Base-by-base conservation (phyloP, 2,888 invertebrate species). In the Cybosia mesomella region DNA sequence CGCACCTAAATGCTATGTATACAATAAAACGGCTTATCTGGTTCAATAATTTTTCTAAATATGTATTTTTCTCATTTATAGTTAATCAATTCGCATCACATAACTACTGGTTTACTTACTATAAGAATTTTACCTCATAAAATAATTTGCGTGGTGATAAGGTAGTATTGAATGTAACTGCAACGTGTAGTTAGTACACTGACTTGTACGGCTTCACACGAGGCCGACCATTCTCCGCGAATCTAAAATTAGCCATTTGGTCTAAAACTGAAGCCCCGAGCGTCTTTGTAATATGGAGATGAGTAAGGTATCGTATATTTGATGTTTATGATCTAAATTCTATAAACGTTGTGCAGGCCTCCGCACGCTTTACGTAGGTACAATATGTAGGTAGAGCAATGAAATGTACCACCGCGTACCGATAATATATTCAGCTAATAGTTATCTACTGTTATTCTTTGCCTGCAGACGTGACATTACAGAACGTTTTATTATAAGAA, bases 141-240 rank as follows among this genome's bases (percentile, higher is more conserved):
- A 71, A 71, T 66, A 55, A 11, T 67, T 64, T 67, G 69, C 9
- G 55, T 71, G 73, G 75, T 72, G 72, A 76, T 76, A 76, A 69
- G 73, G 77, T 82, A 83, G 82, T 82, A 81, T 80, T 79, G 84
- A 81, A 84, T 85, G 82, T 75, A 81, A 82, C 70, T 83, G 83
- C 84, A 83, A 81, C 80, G 77, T 79, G 77, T 84, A 65, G 71
- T 80, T 82, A 84, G 77, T 79, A 85, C 75, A 75, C 74, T 75
- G 74, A 49, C 49, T 85, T 85, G 81, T 86, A 76, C 76, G 92
- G 92, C 90, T 92, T 92, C 91, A 32, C 64, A 69, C 89, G 87
- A 89, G 89, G 90, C 78, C 88, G 74, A 74, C 75, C 57, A 71
- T 71, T 81, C 82, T 83, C 78, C 74, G 66, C 77, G 67, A 75